Evolutionary conservation across 1,140 invertebrate species (phyloP).

Genomic region (Lucilia cuprina): DNA sequence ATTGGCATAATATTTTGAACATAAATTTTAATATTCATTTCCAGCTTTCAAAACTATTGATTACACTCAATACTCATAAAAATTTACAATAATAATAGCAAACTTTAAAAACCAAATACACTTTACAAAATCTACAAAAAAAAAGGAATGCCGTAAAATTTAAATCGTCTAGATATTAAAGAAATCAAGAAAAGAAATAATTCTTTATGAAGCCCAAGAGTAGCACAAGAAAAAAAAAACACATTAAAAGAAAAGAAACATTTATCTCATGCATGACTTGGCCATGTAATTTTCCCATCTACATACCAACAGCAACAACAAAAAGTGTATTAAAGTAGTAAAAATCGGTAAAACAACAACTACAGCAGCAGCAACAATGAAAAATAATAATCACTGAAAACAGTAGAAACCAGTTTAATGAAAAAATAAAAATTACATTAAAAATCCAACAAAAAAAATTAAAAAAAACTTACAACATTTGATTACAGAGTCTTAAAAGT

Average conservation of each 20-base stretch:
- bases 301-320: not conserved
- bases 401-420: constrained; percentile 22
- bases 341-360: not conserved
- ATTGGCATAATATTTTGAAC: too few species aligned
- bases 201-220: too few species aligned
- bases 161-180: too few species aligned
- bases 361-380: not conserved
- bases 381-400: constrained; percentile 5
- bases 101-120: too few species aligned
- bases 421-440: constrained; percentile 21
- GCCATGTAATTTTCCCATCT: constrained; percentile 7
- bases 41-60: too few species aligned
- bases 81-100: too few species aligned
- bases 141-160: too few species aligned
- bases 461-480: constrained; percentile 5
- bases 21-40: too few species aligned
- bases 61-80: too few species aligned
- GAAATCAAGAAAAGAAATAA: too few species aligned
- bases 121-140: too few species aligned
- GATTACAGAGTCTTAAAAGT: constrained; percentile 29
- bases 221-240: not conserved
- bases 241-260: not conserved
- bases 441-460: not conserved
- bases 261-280: not conserved
- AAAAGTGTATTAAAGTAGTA: constrained; percentile 19